phyloP scores from a whole-genome alignment of 2,797 vertebrate genomes.

The Crocodylus rhombifer region DNA sequence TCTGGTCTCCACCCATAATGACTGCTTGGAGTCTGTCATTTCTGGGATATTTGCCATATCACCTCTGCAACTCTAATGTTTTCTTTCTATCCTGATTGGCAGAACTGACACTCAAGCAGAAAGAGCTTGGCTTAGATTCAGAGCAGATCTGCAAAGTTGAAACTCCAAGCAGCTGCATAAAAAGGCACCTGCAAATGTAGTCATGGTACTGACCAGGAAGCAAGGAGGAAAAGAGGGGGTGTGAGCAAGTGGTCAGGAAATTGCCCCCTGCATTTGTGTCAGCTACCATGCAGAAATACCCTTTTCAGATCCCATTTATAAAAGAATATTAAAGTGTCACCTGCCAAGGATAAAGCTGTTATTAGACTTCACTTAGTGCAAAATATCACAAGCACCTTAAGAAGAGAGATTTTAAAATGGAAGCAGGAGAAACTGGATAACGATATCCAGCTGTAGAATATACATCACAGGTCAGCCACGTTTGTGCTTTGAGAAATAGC shows the following conservation, averaged over 20 bases:
- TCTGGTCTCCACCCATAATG: background rate
- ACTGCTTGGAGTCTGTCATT: background rate
- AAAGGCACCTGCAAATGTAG: background rate
- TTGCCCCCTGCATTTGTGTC: background rate
- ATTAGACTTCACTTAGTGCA: background rate
- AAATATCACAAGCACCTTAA: background rate
- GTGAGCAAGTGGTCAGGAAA: background rate
- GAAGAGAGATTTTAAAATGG: background rate
- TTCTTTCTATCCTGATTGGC: background rate
- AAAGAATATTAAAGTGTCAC: slow-evolving; percentile 22
- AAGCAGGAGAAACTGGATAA: slow-evolving; percentile 5
- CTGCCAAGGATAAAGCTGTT: slow-evolving; percentile 7
- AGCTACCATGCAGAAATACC: slow-evolving; percentile 8
- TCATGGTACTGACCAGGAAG: background rate
- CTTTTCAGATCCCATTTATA: slow-evolving; percentile 7
- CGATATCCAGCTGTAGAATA: background rate
- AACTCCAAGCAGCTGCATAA: background rate
- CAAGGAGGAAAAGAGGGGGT: background rate
- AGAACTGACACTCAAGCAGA: background rate
- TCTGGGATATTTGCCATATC: fast-evolving
- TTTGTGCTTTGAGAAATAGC: background rate
- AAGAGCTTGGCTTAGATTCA: background rate
- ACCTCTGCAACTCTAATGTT: background rate
- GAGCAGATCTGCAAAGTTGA: background rate
- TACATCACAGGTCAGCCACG: background rate